phyloP scores from a whole-genome alignment of 2,888 invertebrate species.

The Lymantria dispar region DNA sequence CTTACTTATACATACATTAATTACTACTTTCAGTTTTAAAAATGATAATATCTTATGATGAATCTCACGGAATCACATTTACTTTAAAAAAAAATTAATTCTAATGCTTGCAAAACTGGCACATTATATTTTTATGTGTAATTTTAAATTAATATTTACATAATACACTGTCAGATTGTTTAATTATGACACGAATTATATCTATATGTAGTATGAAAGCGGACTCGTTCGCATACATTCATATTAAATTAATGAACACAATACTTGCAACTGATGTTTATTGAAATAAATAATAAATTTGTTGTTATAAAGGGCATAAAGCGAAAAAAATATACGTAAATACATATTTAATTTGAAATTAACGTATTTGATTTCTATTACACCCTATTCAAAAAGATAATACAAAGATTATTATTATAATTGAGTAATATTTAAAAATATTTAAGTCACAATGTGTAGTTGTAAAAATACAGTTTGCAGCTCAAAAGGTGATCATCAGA shows the following conservation, averaged over 20 bases:
- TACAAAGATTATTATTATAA: neutral
- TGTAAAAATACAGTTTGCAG: neutral
- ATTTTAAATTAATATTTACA: constrained; percentile 47
- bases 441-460: neutral
- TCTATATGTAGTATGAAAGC: constrained; percentile 24
- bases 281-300: constrained; percentile 56
- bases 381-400: neutral
- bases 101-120: constrained; percentile 56
- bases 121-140: constrained; percentile 50
- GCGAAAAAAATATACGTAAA: constrained; percentile 79
- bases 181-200: constrained; percentile 40
- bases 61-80: constrained; percentile 49
- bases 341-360: constrained; percentile 66
- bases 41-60: constrained; percentile 48
- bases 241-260: constrained; percentile 46
- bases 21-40: constrained; percentile 48
- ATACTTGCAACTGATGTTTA: constrained; percentile 57
- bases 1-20: constrained; percentile 17
- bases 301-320: constrained; percentile 75
- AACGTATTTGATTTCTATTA: constrained; percentile 48
- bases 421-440: neutral
- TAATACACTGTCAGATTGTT: constrained; percentile 47
- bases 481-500: neutral
- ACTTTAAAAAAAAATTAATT: constrained; percentile 53
- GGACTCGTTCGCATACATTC: constrained; percentile 36